A percentile compares a stretch with the other conserved stretches of the same genome.
phyloP scores from a whole-genome alignment of 2,888 invertebrate species.

The Villa cingulata region DNA sequence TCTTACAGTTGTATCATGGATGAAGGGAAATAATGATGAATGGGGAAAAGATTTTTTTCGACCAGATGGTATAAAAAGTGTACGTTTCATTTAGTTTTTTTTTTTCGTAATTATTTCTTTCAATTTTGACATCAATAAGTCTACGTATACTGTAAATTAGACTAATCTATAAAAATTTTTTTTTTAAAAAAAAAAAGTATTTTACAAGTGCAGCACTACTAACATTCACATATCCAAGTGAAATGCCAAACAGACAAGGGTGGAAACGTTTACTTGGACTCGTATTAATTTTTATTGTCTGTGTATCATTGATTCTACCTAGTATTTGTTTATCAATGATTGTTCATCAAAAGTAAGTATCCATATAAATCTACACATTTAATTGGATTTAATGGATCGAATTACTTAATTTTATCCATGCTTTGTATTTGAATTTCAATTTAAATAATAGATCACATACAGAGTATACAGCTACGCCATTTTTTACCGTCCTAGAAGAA shows the following conservation, averaged over 20 bases:
- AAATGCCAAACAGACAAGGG: conserved; percentile 24
- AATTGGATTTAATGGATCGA: no score
- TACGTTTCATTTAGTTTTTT: conserved; percentile 17
- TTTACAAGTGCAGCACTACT: conserved; percentile 27
- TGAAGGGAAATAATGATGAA: conserved; percentile 26
- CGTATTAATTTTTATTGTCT: conserved; percentile 22
- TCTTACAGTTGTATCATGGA: conserved; percentile 28
- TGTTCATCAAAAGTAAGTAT: conserved; percentile 27
- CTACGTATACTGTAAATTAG: conserved; percentile 1
- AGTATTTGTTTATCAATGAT: conserved; percentile 32
- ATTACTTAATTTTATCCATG: neutral
- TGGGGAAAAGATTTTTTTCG: conserved; percentile 30
- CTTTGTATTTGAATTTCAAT: neutral
- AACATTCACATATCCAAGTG: conserved; percentile 29
- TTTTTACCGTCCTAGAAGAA: conserved; percentile 40
- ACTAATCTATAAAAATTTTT: no score
- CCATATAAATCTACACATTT: neutral
- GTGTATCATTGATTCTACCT: conserved; percentile 25
- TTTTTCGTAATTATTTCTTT: neutral
- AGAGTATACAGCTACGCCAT: conserved; percentile 33
- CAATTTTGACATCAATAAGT: neutral
- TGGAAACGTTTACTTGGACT: conserved; percentile 23
- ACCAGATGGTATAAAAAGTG: conserved; percentile 32
- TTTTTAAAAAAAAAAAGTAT: no score
- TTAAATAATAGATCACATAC: conserved; percentile 20